Base-by-base conservation (phyloP, 2,888 invertebrate species). In the Stratiomys singularior region DNA sequence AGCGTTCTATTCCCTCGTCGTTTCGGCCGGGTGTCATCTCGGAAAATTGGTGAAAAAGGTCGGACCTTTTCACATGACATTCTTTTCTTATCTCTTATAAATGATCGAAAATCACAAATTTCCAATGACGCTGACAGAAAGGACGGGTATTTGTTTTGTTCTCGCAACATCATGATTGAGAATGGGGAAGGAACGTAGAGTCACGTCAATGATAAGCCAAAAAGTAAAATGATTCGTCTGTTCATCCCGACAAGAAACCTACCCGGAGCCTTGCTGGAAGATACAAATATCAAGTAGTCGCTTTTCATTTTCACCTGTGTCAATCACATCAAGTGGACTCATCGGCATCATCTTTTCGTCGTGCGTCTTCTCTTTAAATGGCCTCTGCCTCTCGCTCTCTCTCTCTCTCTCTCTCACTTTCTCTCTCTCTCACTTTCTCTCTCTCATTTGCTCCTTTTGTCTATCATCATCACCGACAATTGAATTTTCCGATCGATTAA, bases 401-500 rank as follows among this genome's bases (percentile, higher is more conserved):
- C 37, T 9, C 15, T 74, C 52, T n/a, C n/a, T n/a, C n/a, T n/a
- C n/a, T n/a, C n/a, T n/a, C n/a, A n/a, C n/a, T n/a, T n/a, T n/a
- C n/a, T 52, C n/a, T 13, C 4, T 13, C n/a, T 13, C 15, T 15
- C 15, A 15, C 15, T 5, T 15, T 37, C 37, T 5, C 37, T 9
- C 15, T 74, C 52, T n/a, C n/a, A n/a, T n/a, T n/a, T 72, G n/a
- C 60, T 37, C 60, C 27, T 9, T 9, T 37, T 37, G 37, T 37
- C 37, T 13, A 18, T 60, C 74, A 28, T 58, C 74, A 74, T 21
- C 60, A 28, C 23, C 74, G 44, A 37, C 58, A 74, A 74, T 74
- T 74, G 74, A 74, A 74, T 74, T 74, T 74, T 74, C 74, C 74
- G 58, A 60, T 74, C 74, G 74, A 74, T 74, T 74, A 58, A 37